A percentile compares a stretch with the other conserved stretches of the same genome.
phyloP scores from a whole-genome alignment of 1,140 invertebrate species.

The Akabosia matsudoensis region DNA sequence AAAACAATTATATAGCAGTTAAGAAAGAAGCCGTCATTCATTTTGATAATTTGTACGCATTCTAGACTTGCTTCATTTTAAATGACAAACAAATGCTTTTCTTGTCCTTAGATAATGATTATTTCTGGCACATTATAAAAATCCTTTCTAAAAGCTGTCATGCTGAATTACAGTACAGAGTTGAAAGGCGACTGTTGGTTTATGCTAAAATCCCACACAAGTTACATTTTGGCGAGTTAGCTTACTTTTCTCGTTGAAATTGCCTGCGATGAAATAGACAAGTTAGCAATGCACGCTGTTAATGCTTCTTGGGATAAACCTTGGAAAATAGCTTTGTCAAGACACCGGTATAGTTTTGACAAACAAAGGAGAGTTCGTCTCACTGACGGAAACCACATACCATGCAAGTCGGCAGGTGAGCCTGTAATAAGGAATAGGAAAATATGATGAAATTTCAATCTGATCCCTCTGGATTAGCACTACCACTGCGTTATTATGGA shows the following conservation, averaged over 20 bases:
- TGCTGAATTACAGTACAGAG: too few species aligned
- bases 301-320: conserved; percentile 93
- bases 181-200: background rate
- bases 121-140: too few species aligned
- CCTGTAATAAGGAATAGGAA: conserved; percentile 52
- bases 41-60: too few species aligned
- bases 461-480: too few species aligned
- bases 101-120: too few species aligned
- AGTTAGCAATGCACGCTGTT: conserved; percentile 83
- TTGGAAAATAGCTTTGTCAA: conserved; percentile 93
- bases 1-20: background rate
- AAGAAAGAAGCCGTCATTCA: conserved; percentile 5
- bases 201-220: background rate
- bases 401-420: conserved; percentile 93
- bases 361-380: conserved; percentile 89
- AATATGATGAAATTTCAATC: background rate
- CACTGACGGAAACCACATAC: conserved; percentile 99
- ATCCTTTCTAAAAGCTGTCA: too few species aligned
- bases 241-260: conserved; percentile 63
- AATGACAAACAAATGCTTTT: too few species aligned
- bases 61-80: too few species aligned
- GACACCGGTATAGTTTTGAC: conserved; percentile 89
- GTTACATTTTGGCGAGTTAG: conserved; percentile 16
- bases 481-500: too few species aligned
- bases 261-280: conserved; percentile 69